Evolutionary conservation across 2,797 vertebrate genomes (phyloP).

Genomic region (Sebastes matsubarae): DNA sequence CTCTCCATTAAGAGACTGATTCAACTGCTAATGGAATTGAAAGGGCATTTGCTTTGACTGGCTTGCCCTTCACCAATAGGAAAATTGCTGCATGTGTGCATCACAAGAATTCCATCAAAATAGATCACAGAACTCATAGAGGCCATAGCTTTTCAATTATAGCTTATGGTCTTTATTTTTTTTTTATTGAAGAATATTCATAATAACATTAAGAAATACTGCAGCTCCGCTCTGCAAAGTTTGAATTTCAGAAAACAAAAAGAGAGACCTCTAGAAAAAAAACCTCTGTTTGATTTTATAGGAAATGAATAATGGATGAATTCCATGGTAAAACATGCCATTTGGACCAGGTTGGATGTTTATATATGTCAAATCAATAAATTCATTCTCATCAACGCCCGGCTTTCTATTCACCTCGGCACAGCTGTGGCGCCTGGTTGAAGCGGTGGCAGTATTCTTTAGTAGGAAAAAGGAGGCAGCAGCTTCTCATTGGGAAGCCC

Average conservation of each 20-base stretch:
- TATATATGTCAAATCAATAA: constrained; percentile 66
- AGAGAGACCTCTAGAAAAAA: not conserved
- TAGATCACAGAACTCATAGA: constrained; percentile 38
- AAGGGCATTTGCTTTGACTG: constrained; percentile 77
- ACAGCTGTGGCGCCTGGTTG: constrained; percentile 7
- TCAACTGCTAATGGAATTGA: constrained; percentile 80
- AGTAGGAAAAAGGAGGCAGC: constrained; percentile 36
- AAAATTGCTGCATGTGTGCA: constrained; percentile 65
- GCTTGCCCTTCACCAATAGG: constrained; percentile 71
- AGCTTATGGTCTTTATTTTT: not conserved
- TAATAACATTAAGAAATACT: not conserved
- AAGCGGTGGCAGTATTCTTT: constrained; percentile 25
- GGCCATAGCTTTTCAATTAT: constrained; percentile 17
- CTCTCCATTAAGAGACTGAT: constrained; percentile 80
- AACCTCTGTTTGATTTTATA: constrained; percentile 36
- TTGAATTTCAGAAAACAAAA: constrained; percentile 1
- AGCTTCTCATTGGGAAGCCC: constrained; percentile 30
- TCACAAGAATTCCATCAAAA: constrained; percentile 62
- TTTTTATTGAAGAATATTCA: not conserved
- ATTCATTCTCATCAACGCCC: constrained; percentile 36
- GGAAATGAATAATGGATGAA: constrained; percentile 56
- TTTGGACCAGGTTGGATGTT: constrained; percentile 54
- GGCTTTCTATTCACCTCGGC: constrained; percentile 20
- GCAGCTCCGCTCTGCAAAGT: not conserved
- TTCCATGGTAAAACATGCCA: constrained; percentile 39